Evolutionary conservation across 2,113 vertebrate species (phyloP), one percentile per base, ranked within the genome.

Genomic region (Leuciscus idus): DNA sequence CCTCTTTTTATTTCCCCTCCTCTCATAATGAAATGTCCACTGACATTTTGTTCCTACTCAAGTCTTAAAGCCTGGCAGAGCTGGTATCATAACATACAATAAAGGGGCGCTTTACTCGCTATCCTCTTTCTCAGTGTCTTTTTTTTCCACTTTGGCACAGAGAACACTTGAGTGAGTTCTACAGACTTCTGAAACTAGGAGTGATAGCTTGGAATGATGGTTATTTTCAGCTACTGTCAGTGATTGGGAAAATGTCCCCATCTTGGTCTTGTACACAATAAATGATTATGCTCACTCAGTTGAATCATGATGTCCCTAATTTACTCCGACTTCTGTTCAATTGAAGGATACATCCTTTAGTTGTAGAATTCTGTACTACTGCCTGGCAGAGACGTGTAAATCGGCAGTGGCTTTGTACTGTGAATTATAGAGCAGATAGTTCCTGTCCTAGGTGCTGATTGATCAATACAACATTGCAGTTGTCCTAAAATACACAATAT

Each of bases 221-320:
- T 82, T 64, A 86, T 74, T 62, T 86, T 75, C 55, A 50, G 46
- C 79, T 2, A 12, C 43, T 1, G 7, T 75, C 70, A 13, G 70
- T 82, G 72, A 86, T 82, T 86, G 85, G 68, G 50, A 74, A 86
- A 82, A 74, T 82, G 26, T 82, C 26, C 28, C 57, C 23, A 7
- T 57, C 61, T 43, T 82, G 33, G 43, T 61, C 79, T 86, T 26
- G 21, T 86, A 81, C 85, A 64, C 85, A 64, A 72, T 61, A 86
- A 82, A 72, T 52, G 55, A 82, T 86, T 82, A 75, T 64, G 68
- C 48, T 80, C 64, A 61, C 78, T 85, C n/a, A 10, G 68, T 81
- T 81, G 79, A 74, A 75, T 73, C 50, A 73, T 6, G 30, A 84
- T 57, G 33, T 8, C 66, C 11, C 68, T 73, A 72, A 72, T 73